A percentile compares a stretch with the other conserved stretches of the same genome.
Evolutionary conservation across 2,888 invertebrate genomes (phyloP).

Genomic region (Chalcis sispes): DNA sequence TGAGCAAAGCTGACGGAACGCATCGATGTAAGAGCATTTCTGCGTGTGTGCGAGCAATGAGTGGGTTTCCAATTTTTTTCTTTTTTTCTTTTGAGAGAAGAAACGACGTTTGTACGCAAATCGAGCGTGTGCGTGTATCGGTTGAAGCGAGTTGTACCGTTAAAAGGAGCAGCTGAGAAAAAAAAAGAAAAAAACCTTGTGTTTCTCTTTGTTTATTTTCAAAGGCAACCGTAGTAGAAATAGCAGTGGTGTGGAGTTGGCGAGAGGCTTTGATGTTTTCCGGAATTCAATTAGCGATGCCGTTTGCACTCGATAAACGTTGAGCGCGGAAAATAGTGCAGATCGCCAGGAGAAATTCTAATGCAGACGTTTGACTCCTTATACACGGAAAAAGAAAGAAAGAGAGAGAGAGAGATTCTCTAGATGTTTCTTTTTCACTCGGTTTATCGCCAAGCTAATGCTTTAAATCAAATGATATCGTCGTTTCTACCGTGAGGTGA

Average conservation of each 20-base stretch:
- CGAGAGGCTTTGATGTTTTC: background rate
- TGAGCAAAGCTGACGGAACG: no score
- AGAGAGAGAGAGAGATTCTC: no score
- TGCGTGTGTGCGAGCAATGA: background rate
- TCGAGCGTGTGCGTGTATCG: slow-evolving; percentile 2
- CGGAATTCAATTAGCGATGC: slow-evolving; percentile 24
- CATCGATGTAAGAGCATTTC: no score
- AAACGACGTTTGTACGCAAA: background rate
- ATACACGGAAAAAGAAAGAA: no score
- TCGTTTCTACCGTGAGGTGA: no score
- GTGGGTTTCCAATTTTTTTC: background rate
- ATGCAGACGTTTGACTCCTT: no score
- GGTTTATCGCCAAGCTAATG: no score
- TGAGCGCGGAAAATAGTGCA: background rate
- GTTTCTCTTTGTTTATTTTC: background rate
- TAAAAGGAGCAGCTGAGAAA: slow-evolving; percentile 47
- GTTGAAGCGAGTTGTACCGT: slow-evolving; percentile 38
- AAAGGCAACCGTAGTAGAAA: background rate
- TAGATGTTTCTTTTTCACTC: no score
- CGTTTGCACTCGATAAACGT: background rate
- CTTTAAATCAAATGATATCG: no score
- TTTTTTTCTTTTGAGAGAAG: background rate
- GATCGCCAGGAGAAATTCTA: no score
- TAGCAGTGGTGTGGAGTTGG: background rate
- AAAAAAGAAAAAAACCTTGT: background rate